Conservation (phyloP, 1,140 invertebrate genomes). For the Solenopsis invicta region DNA sequence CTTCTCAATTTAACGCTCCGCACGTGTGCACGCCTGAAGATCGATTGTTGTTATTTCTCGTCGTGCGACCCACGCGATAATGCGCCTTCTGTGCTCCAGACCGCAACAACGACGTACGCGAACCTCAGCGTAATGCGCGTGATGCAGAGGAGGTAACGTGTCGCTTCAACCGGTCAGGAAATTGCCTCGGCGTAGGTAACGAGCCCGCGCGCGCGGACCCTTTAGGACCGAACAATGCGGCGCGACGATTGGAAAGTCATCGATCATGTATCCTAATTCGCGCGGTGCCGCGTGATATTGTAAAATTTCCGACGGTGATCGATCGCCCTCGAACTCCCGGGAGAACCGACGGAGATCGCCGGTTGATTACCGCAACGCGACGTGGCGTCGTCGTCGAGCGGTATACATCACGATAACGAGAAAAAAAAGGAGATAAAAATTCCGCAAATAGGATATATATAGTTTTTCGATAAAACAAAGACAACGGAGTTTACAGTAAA, state of each 20-base stretch:
- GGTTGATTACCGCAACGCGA: slow-evolving; percentile 35
- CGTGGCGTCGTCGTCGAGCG: not conserved
- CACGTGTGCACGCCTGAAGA: not conserved
- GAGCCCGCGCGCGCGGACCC: slow-evolving; percentile 1
- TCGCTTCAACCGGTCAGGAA: slow-evolving; percentile 36
- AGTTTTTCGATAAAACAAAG: not conserved
- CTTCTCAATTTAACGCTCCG: slow-evolving; percentile 1
- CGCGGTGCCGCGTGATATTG: slow-evolving; percentile 73
- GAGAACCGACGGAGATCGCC: slow-evolving; percentile 21
- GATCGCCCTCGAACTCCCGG: slow-evolving; percentile 70
- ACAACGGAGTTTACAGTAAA: not conserved
- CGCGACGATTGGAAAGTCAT: slow-evolving; percentile 82
- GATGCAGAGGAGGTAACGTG: slow-evolving; percentile 9
- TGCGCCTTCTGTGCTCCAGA: not conserved
- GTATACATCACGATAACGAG: slow-evolving; percentile 2
- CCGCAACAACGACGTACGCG: not conserved
- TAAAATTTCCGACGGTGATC: slow-evolving; percentile 81
- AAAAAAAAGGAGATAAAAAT: slow-evolving; percentile 4
- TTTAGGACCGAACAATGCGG: slow-evolving; percentile 68
- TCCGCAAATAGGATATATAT: slow-evolving; percentile 1
- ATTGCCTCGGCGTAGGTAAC: slow-evolving; percentile 27
- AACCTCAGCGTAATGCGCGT: not conserved
- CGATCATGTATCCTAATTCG: slow-evolving; percentile 80
- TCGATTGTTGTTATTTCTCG: slow-evolving; percentile 45
- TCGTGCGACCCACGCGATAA: slow-evolving; percentile 1